Base-by-base conservation (phyloP, 2,797 vertebrate species). In the Phyllotis vaccarum region DNA sequence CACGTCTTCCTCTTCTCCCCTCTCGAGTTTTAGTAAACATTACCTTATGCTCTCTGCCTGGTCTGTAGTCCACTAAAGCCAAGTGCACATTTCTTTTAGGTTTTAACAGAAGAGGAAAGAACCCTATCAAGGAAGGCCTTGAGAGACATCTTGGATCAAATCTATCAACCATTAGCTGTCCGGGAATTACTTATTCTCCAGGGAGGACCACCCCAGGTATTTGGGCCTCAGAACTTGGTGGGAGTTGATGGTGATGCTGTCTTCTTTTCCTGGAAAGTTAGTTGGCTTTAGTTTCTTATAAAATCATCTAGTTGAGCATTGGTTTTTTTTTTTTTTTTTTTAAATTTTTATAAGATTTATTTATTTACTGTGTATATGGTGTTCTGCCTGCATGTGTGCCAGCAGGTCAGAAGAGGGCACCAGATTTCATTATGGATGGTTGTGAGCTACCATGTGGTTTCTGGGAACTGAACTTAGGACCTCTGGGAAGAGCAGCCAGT, bases 121-220 rank as follows among this genome's bases (percentile, higher is more conserved):
- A 94, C 62, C 0, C 85, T 16, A 2, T 99, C 99, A 94, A 98
- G 93, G 90, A 97, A 98, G n/a, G 95, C 98, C 24, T 98, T 99
- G 58, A 98, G 83, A 97, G 96, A 96, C 34, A 95, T 99, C 83
- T 95, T 99, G 90, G 99, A 99, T 97, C 99, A 98, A 68, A 99
- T 99, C 2, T 99, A 99, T 98, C 99, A 99, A 91, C 99, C 99
- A 0, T 98, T 99, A 24, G 99, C 99, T 0, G 98, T 99, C 97
- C 99, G 98, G 98, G 99, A 99, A 97, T 98, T 99, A 89, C 98
- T 99, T 10, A 37, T 99, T 64, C 99, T 99, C 86, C 99, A 99
- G 97, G 99, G 99, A 37, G 98, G 98, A 93, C 95, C 99, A 76
- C 99, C 98, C 97, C 99, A 99, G 99, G 99, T 99, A 98, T 58